Conservation (phyloP, 2,888 invertebrate genomes). For the Callyntrura guangdongensis region DNA sequence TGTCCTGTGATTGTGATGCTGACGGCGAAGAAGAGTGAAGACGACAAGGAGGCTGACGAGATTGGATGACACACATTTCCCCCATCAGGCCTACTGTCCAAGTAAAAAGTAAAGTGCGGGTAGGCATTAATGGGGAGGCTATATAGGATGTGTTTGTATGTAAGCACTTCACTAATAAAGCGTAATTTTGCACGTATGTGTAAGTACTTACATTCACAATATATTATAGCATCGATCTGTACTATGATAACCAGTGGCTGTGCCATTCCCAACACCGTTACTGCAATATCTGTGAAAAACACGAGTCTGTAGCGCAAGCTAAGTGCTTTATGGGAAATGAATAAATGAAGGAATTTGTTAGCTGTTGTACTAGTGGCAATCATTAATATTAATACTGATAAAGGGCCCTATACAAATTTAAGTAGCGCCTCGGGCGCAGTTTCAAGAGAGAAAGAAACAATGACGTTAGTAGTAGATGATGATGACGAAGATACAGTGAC, state of each 20-base stretch:
- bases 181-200: neutral
- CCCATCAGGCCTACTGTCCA: constrained; percentile 27
- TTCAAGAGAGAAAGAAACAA: constrained; percentile 71
- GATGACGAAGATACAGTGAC: neutral
- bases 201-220: too few species aligned
- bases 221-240: too few species aligned
- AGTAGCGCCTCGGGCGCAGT: constrained; percentile 64
- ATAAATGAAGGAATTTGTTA: too few species aligned
- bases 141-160: too few species aligned
- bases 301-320: neutral
- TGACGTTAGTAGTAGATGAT: constrained; percentile 8
- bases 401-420: constrained; percentile 7
- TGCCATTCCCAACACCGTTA: too few species aligned
- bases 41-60: constrained; percentile 33
- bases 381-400: neutral
- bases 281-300: too few species aligned
- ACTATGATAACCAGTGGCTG: too few species aligned
- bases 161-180: neutral
- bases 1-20: constrained; percentile 44
- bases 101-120: too few species aligned
- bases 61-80: constrained; percentile 44
- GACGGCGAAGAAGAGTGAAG: constrained; percentile 21
- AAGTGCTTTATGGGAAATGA: constrained; percentile 32
- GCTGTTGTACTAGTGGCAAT: neutral
- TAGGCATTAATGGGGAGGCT: too few species aligned